A percentile compares a stretch with the other conserved stretches of the same genome.
Conservation (phyloP, 1,140 invertebrate species). For the Zelostemma sp. region DNA sequence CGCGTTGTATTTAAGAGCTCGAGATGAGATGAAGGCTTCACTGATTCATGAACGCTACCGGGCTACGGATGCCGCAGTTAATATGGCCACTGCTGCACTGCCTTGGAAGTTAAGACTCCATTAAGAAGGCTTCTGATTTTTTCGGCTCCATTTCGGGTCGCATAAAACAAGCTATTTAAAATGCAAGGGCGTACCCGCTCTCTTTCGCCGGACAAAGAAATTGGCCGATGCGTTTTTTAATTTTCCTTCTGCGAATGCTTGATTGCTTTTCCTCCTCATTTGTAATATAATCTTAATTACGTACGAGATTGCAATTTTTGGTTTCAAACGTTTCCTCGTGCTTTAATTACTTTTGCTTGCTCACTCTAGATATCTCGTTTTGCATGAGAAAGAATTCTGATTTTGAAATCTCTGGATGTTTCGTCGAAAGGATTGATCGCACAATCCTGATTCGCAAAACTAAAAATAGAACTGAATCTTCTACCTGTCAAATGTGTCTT, state of each 20-base stretch:
- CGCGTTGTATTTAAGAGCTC: constrained; percentile 26
- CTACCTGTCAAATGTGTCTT: too few relatives aligned
- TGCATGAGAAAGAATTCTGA: too few relatives aligned
- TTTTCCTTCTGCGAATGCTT: constrained; percentile 33
- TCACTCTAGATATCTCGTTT: too few relatives aligned
- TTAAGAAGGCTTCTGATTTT: constrained; percentile 52
- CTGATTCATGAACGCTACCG: constrained; percentile 8
- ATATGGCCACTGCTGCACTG: constrained; percentile 15
- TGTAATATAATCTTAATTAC: constrained; percentile 36
- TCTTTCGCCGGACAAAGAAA: constrained; percentile 20
- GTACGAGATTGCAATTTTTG: constrained; percentile 29
- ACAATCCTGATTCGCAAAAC: too few relatives aligned
- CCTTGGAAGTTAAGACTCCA: constrained; percentile 57
- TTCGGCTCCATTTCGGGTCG: constrained; percentile 49
- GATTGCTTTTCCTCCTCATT: constrained; percentile 21
- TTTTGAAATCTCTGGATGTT: too few relatives aligned
- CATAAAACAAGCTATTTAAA: constrained; percentile 61
- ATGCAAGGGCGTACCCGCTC: constrained; percentile 34
- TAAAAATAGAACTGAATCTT: too few relatives aligned
- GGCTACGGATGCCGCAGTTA: constrained; percentile 5
- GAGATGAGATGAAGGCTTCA: constrained; percentile 1
- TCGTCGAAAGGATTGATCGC: too few relatives aligned
- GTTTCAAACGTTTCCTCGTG: constrained; percentile 11
- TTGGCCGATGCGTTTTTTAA: constrained; percentile 30
- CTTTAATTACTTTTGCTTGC: too few relatives aligned